Evolutionary conservation across 2,888 invertebrate species (phyloP), one percentile per base, ranked within the genome.

Genomic region (Callyntrura guangdongensis): DNA sequence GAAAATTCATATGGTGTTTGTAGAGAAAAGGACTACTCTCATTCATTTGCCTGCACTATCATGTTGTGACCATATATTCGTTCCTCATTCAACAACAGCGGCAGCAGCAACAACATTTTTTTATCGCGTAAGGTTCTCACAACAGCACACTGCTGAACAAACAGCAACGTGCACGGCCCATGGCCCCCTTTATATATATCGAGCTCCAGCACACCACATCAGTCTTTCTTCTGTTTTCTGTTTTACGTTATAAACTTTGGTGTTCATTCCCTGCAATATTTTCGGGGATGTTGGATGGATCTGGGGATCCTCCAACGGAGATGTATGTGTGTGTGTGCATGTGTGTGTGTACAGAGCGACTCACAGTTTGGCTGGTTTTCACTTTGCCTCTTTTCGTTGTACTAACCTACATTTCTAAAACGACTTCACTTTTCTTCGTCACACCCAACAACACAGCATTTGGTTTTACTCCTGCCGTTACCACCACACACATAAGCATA

Each of bases 341-440:
- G 9, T 61, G 25, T 14, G 53, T 14, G 53, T 11, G 53, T 36
- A 11, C 12, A 53, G 5, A n/a, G 25, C 0, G 69, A 36, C 47
- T 45, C 22, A 36, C 36, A 20, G 72, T 47, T 79, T 79, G 45
- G 74, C 36, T 69, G 53, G 64, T 27, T 82, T 64, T 64, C 64
- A 61, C 61, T 82, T 82, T 64, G 64, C 61, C 82, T 64, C 45
- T 61, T 82, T 82, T 82, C 82, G 45, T 82, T 82, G 86, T 86
- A 86, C 82, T 90, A 90, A 90, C 90, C 90, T 86, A 90, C 90
- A 90, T 90, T 90, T 90, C 81, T 86, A 72, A 61, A 81, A 86
- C 90, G 72, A 85, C 14, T 86, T 86, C 61, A 82, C 82, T 90
- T 69, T 81, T 83, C 86, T 81, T 90, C 90, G 90, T 90, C 90